Conservation (phyloP, 2,797 vertebrate genomes). For the Pseudochirops cupreus region DNA sequence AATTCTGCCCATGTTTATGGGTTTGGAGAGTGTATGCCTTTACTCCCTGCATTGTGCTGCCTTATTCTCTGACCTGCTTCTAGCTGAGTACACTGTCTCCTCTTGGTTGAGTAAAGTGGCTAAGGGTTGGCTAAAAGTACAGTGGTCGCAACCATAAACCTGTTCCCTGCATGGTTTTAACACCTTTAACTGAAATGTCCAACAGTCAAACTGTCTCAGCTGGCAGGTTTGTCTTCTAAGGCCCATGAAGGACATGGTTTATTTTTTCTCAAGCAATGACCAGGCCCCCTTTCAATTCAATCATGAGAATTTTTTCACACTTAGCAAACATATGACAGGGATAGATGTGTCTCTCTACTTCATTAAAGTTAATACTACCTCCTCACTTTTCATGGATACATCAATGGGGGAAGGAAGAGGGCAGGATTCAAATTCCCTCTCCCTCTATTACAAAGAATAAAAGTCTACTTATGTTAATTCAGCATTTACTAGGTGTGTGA, state of each 20-base stretch:
- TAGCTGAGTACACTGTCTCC: neutral
- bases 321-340: neutral
- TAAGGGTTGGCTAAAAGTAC: neutral
- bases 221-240: neutral
- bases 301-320: neutral
- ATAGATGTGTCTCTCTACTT: neutral
- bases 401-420: neutral
- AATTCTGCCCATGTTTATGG: neutral
- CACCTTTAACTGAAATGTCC: neutral
- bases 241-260: neutral
- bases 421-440: neutral
- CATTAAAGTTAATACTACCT: neutral
- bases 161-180: neutral
- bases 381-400: neutral
- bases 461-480: neutral
- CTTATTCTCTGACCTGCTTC: neutral
- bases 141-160: neutral
- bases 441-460: neutral
- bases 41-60: neutral
- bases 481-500: neutral
- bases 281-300: neutral
- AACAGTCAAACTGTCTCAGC: neutral
- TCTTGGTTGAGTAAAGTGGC: neutral
- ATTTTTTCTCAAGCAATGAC: neutral
- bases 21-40: neutral